Conservation (phyloP, 2,888 invertebrate genomes). For the Matsumyia berberina region DNA sequence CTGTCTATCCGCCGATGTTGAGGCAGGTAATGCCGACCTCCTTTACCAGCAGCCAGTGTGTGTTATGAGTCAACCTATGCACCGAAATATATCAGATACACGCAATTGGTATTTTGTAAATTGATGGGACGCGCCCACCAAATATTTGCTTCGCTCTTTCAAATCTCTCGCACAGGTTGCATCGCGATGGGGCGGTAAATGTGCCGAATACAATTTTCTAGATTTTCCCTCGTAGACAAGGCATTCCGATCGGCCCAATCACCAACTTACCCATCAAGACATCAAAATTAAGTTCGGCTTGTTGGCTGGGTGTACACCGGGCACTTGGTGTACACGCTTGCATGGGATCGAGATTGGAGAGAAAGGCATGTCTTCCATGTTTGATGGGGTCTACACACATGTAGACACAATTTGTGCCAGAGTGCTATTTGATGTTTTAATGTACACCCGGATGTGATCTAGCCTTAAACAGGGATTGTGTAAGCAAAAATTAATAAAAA, state of each 20-base stretch:
- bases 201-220: constrained; percentile 27
- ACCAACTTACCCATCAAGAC: constrained; percentile 59
- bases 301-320: constrained; percentile 9
- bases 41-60: constrained; percentile 13
- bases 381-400: constrained; percentile 57
- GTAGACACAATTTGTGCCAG: constrained; percentile 58
- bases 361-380: constrained; percentile 68
- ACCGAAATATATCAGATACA: constrained; percentile 42
- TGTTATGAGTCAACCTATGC: constrained; percentile 44
- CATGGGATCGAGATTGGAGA: constrained; percentile 51
- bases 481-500: constrained; percentile 11
- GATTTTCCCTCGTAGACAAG: constrained; percentile 28
- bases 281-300: constrained; percentile 35
- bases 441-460: constrained; percentile 69
- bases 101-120: constrained; percentile 58
- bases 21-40: constrained; percentile 26
- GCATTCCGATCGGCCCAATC: constrained; percentile 38
- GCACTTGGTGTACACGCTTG: background rate
- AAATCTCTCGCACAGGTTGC: background rate
- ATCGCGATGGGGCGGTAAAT: constrained; percentile 36
- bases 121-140: constrained; percentile 61
- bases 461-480: constrained; percentile 33
- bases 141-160: constrained; percentile 2
- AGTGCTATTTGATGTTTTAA: constrained; percentile 75
- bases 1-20: constrained; percentile 4